phyloP scores from a whole-genome alignment of 2,113 vertebrate species.

The Callipepla squamata region DNA sequence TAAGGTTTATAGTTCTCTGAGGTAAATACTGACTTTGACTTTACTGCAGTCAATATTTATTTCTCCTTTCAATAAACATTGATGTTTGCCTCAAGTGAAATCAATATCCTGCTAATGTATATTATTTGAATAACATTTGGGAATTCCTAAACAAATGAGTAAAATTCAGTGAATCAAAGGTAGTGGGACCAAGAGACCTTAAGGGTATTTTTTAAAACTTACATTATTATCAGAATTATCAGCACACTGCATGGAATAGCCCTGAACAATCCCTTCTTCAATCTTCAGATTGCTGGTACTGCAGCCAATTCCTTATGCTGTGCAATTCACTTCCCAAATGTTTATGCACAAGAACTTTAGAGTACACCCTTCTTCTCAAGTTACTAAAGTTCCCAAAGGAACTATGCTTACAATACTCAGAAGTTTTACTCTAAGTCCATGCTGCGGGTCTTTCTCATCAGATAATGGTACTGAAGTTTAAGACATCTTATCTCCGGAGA shows the following conservation, averaged over 20 bases:
- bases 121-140: slow-evolving; percentile 51
- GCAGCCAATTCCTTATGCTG: background rate
- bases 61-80: slow-evolving; percentile 61
- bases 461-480: background rate
- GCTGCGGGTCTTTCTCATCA: background rate
- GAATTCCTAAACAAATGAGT: slow-evolving; percentile 59
- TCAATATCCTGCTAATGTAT: slow-evolving; percentile 65
- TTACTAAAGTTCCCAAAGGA: background rate
- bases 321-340: background rate
- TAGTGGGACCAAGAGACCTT: background rate
- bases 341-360: background rate
- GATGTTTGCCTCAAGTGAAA: slow-evolving; percentile 60
- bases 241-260: background rate
- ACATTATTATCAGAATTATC: slow-evolving; percentile 3
- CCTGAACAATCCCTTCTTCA: background rate
- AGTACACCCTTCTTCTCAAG: background rate
- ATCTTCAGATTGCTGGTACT: background rate
- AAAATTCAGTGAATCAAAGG: slow-evolving; percentile 48
- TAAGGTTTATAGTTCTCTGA: slow-evolving; percentile 42
- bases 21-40: slow-evolving; percentile 53
- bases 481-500: background rate
- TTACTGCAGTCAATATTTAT: slow-evolving; percentile 63
- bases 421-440: background rate
- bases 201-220: background rate
- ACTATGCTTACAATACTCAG: background rate